phyloP scores from a whole-genome alignment of 2,113 vertebrate species.

The Panurus biarmicus region DNA sequence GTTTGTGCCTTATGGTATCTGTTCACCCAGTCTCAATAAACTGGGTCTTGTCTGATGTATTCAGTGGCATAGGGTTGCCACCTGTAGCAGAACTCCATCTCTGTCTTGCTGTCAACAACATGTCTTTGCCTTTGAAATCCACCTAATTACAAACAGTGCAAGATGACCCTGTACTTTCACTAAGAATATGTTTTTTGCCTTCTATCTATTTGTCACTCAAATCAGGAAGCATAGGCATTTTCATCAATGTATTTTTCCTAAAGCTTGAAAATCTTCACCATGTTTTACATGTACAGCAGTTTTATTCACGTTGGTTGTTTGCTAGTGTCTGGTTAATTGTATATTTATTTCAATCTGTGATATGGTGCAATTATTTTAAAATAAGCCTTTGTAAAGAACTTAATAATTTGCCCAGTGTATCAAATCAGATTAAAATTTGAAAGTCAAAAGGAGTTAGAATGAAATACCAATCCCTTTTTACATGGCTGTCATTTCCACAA shows the following conservation, averaged over 20 bases:
- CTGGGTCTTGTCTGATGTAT: not conserved
- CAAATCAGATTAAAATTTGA: not conserved
- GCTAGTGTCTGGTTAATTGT: not conserved
- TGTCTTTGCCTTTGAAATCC: not conserved
- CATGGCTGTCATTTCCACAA: not conserved
- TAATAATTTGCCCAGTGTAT: not conserved
- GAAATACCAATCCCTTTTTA: not conserved
- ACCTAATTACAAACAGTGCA: not conserved
- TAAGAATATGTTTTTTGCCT: not conserved
- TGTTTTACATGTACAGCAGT: not conserved
- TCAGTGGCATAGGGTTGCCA: not conserved
- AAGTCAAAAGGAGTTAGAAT: not conserved
- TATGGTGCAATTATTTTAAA: conserved; percentile 47
- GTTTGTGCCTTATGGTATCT: not conserved
- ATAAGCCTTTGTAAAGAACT: not conserved
- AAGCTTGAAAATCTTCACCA: not conserved
- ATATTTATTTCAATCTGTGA: conserved; percentile 57
- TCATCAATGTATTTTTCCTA: not conserved
- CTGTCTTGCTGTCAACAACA: not conserved
- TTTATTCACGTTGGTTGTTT: conserved; percentile 2
- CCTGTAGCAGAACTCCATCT: not conserved
- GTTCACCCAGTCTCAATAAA: not conserved
- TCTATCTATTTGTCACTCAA: not conserved
- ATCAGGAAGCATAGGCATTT: not conserved
- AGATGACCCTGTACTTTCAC: not conserved